These are phyloP conservation scores for Musca vetustissima DNA, from an alignment of 1,140 invertebrate genomes.

Conservation along the genomic window DNA sequence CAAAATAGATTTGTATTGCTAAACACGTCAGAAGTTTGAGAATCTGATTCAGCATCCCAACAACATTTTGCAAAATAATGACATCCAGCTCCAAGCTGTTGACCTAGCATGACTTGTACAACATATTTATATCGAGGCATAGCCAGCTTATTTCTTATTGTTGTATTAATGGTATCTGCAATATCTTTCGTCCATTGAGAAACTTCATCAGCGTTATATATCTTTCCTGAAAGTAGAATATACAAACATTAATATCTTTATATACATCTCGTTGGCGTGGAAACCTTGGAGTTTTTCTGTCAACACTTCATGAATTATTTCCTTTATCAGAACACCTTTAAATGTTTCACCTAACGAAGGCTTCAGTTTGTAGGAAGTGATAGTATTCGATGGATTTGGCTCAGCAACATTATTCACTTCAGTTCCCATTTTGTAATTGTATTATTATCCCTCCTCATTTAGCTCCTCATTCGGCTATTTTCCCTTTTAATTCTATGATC, in stretches of 20 bases:
- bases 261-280: neutral
- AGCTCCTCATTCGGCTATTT: too few species aligned
- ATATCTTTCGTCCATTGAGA: constrained; percentile 29
- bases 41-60: constrained; percentile 35
- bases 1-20: constrained; percentile 32
- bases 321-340: constrained; percentile 27
- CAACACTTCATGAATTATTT: constrained; percentile 27
- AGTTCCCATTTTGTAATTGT: constrained; percentile 1
- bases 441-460: too few species aligned
- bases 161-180: constrained; percentile 25
- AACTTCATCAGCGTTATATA: constrained; percentile 25
- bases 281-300: constrained; percentile 29
- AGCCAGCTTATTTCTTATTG: constrained; percentile 19
- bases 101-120: constrained; percentile 31
- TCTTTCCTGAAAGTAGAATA: constrained; percentile 27
- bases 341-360: constrained; percentile 27
- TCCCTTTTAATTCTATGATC: too few species aligned
- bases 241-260: neutral
- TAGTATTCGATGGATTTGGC: neutral
- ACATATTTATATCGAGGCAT: constrained; percentile 34
- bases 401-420: neutral
- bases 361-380: constrained; percentile 29
- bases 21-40: constrained; percentile 30
- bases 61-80: constrained; percentile 31
- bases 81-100: constrained; percentile 31